Evolutionary conservation across 2,888 invertebrate species (phyloP).

Genomic region (Osmoderma eremita): DNA sequence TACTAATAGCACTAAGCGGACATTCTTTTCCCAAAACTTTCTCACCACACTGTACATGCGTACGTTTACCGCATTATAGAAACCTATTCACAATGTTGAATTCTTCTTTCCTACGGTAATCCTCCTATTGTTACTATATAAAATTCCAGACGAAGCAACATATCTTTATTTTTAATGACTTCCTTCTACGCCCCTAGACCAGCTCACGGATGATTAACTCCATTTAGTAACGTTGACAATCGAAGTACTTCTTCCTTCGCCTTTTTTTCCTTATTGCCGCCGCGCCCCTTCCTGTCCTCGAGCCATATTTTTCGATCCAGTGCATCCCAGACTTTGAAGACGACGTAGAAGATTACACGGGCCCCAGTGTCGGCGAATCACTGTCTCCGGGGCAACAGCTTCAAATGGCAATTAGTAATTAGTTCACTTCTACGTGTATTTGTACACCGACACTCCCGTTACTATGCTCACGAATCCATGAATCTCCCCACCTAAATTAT

Average conservation of each 20-base stretch:
- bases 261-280: slow-evolving; percentile 13
- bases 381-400: slow-evolving; percentile 59
- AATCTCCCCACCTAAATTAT: slow-evolving; percentile 41
- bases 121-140: too few relatives aligned
- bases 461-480: slow-evolving; percentile 25
- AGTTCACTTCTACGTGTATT: slow-evolving; percentile 59
- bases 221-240: slow-evolving; percentile 35
- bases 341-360: slow-evolving; percentile 28
- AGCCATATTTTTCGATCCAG: slow-evolving; percentile 41
- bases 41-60: too few relatives aligned
- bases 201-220: slow-evolving; percentile 36
- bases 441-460: slow-evolving; percentile 55
- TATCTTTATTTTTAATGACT: slow-evolving; percentile 36
- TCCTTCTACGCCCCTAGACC: slow-evolving; percentile 5
- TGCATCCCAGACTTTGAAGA: slow-evolving; percentile 17
- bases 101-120: too few relatives aligned
- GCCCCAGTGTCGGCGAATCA: slow-evolving; percentile 49
- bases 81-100: too few relatives aligned
- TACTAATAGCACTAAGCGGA: too few relatives aligned
- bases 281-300: slow-evolving; percentile 24
- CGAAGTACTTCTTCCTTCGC: slow-evolving; percentile 25
- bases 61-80: too few relatives aligned
- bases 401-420: slow-evolving; percentile 62
- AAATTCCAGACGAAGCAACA: too few relatives aligned
- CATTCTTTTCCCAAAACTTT: too few relatives aligned